Conservation (phyloP, 2,888 invertebrate genomes). For the Portevinia maculata region DNA sequence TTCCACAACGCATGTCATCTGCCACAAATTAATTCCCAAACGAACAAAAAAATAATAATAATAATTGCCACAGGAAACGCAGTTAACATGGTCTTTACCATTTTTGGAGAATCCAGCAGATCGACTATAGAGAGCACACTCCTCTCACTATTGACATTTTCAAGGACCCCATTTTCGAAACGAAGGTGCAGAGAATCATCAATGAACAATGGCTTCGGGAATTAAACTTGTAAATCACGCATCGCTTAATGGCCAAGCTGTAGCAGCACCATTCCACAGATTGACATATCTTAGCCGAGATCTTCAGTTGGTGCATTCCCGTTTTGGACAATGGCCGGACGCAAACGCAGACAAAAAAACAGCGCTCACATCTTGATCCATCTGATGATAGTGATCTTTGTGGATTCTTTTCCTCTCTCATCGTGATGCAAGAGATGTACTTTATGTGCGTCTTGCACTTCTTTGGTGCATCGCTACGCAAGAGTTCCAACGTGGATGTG, state of each 20-base stretch:
- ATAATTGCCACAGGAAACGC: slow-evolving; percentile 43
- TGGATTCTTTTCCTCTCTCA: slow-evolving; percentile 54
- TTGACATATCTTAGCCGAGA: slow-evolving; percentile 70
- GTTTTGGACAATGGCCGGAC: slow-evolving; percentile 55
- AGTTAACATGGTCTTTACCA: slow-evolving; percentile 54
- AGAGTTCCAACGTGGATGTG: slow-evolving; percentile 8
- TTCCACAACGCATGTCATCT: slow-evolving; percentile 52
- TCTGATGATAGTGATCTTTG: slow-evolving; percentile 49
- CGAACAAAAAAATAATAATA: slow-evolving; percentile 8
- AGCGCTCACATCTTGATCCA: slow-evolving; percentile 58
- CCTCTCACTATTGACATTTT: slow-evolving; percentile 34
- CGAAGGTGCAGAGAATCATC: slow-evolving; percentile 47
- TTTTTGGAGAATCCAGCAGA: slow-evolving; percentile 67
- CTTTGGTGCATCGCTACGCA: slow-evolving; percentile 4
- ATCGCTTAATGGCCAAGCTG: slow-evolving; percentile 54
- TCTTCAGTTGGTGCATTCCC: slow-evolving; percentile 56
- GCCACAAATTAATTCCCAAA: slow-evolving; percentile 57
- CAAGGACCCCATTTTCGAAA: slow-evolving; percentile 45
- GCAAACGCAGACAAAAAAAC: too few relatives aligned
- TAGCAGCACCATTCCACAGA: slow-evolving; percentile 34
- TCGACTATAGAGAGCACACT: slow-evolving; percentile 24
- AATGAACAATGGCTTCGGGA: slow-evolving; percentile 68
- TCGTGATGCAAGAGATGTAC: slow-evolving; percentile 69
- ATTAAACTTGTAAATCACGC: slow-evolving; percentile 74
- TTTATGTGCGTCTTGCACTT: too few relatives aligned